phyloP scores from a whole-genome alignment of 2,113 vertebrate genomes.

The Melanostigma gelatinosum region DNA sequence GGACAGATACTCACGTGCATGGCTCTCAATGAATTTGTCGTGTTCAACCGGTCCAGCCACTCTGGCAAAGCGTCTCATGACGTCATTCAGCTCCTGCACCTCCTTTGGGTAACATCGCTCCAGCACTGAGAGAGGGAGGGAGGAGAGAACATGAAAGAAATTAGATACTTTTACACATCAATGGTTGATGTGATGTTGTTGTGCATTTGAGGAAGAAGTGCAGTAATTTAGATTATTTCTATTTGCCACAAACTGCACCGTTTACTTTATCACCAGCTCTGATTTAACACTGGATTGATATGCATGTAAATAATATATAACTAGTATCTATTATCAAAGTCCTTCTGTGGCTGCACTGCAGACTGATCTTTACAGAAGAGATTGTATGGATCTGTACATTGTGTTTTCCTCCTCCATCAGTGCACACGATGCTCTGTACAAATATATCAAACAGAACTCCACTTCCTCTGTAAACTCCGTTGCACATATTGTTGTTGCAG shows the following conservation, averaged over 20 bases:
- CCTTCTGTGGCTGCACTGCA: background rate
- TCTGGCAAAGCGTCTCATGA: conserved; percentile 93
- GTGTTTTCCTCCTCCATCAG: background rate
- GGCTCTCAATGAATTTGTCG: conserved; percentile 97
- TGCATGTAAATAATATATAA: conserved; percentile 10
- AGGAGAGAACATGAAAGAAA: conserved; percentile 41
- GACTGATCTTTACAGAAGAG: background rate
- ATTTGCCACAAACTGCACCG: background rate
- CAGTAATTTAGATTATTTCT: background rate
- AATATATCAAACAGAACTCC: background rate
- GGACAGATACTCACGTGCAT: conserved; percentile 87
- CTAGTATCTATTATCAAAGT: conserved; percentile 3
- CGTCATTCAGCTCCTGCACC: conserved; percentile 95
- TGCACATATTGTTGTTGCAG: background rate
- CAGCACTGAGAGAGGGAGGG: conserved; percentile 83
- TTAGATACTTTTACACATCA: conserved; percentile 22
- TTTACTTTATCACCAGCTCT: background rate
- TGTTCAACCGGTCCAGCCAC: conserved; percentile 93
- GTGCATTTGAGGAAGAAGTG: background rate
- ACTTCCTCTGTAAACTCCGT: background rate
- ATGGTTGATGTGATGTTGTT: background rate
- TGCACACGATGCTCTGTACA: background rate
- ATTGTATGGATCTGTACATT: background rate
- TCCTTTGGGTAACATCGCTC: conserved; percentile 96
- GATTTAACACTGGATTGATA: conserved; percentile 11